Conservation (phyloP, 2,113 vertebrate genomes). For the Phodopus roborovskii region DNA sequence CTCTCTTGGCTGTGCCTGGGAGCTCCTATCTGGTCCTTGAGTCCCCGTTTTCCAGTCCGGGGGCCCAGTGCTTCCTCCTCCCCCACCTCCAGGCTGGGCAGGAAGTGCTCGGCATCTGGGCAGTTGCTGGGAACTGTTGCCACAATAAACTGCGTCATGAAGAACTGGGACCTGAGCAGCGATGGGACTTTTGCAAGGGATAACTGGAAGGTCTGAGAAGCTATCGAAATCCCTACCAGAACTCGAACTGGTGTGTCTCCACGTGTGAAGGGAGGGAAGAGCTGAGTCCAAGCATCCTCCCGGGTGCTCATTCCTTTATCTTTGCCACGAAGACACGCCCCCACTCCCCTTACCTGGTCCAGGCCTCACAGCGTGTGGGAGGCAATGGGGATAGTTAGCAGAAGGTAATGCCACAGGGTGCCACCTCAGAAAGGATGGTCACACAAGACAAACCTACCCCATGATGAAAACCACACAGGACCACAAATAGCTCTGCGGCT, state of each 20-base stretch:
- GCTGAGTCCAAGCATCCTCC: not conserved
- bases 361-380: too few relatives aligned
- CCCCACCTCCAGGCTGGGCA: not conserved
- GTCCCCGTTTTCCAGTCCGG: not conserved
- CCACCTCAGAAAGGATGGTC: not conserved
- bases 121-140: slow-evolving; percentile 83
- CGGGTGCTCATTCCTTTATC: not conserved
- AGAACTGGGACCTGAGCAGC: slow-evolving; percentile 18
- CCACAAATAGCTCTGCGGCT: not conserved
- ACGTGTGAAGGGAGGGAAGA: accelerated
- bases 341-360: not conserved
- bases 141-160: slow-evolving; percentile 83
- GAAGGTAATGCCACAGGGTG: not conserved
- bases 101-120: slow-evolving; percentile 45
- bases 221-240: not conserved
- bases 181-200: slow-evolving; percentile 37
- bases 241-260: not conserved
- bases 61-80: not conserved
- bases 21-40: not conserved
- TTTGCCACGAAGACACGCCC: not conserved
- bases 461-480: not conserved
- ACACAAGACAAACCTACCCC: not conserved
- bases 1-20: not conserved
- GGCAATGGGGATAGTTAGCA: accelerated
- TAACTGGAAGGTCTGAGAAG: not conserved